Percentiles rank a stretch among this genome's conserved stretches.
These are phyloP conservation scores for Tyria jacobaeae DNA, from an alignment of 2,888 invertebrate genomes.

Conservation along the genomic window DNA sequence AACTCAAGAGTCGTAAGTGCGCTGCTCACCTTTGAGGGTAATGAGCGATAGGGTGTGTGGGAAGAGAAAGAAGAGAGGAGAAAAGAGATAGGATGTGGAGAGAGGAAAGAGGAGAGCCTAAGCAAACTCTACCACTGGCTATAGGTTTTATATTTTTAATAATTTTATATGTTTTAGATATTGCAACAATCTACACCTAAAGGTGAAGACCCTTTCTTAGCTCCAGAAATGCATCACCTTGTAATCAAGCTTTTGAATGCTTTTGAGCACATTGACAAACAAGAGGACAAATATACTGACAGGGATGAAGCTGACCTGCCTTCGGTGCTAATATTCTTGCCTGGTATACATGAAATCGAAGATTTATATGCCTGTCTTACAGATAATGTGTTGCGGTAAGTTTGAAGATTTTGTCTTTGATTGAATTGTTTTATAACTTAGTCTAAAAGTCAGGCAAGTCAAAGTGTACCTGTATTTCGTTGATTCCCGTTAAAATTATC, in stretches of 20 bases:
- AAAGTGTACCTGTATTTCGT: too few species aligned
- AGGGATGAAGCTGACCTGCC: slow-evolving; percentile 68
- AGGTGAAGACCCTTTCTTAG: slow-evolving; percentile 85
- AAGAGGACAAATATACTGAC: slow-evolving; percentile 69
- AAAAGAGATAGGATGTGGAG: too few species aligned
- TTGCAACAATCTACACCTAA: slow-evolving; percentile 71
- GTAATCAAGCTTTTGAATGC: slow-evolving; percentile 87
- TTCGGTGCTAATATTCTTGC: slow-evolving; percentile 95
- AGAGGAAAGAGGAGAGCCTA: too few species aligned
- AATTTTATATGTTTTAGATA: slow-evolving; percentile 70
- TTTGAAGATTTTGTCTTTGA: neutral
- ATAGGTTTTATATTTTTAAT: too few species aligned
- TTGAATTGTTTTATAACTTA: too few species aligned
- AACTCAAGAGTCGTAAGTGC: too few species aligned
- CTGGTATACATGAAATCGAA: slow-evolving; percentile 95
- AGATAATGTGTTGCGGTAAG: slow-evolving; percentile 64
- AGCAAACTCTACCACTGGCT: too few species aligned
- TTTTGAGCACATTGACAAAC: slow-evolving; percentile 88
- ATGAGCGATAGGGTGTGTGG: too few species aligned
- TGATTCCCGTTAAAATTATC: too few species aligned
- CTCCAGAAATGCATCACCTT: slow-evolving; percentile 86
- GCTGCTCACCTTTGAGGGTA: too few species aligned
- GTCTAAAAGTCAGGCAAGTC: too few species aligned
- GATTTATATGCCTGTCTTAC: slow-evolving; percentile 84
- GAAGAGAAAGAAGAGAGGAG: too few species aligned